A percentile compares a stretch with the other conserved stretches of the same genome.
Evolutionary conservation across 2,797 vertebrate genomes (phyloP).

Genomic region (Erpetoichthys calabaricus): DNA sequence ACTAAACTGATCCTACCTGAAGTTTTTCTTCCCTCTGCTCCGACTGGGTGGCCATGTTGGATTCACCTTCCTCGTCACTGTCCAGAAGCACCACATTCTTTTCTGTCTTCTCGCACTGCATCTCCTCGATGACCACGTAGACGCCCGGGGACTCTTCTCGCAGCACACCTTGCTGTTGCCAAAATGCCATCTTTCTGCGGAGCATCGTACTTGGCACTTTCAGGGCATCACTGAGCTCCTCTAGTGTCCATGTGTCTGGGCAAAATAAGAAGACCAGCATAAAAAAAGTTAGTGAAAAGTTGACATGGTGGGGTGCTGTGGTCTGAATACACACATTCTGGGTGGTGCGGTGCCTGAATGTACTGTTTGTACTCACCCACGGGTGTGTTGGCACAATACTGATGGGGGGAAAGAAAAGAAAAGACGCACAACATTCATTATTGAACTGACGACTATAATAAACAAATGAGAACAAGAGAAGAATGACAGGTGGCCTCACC

Average conservation of each 20-base stretch:
- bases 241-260: constrained; percentile 69
- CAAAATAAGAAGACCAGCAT: background rate
- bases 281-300: background rate
- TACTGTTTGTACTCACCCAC: no score
- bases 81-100: constrained; percentile 74
- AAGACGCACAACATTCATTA: no score
- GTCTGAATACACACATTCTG: no score
- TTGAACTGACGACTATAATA: no score
- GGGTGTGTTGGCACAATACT: no score
- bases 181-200: constrained; percentile 77
- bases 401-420: no score
- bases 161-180: constrained; percentile 90
- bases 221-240: constrained; percentile 71
- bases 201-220: constrained; percentile 70
- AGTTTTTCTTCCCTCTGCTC: constrained; percentile 90
- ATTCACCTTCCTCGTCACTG: constrained; percentile 89
- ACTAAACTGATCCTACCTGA: constrained; percentile 32
- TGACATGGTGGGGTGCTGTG: no score
- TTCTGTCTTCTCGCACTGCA: constrained; percentile 67
- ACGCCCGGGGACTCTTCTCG: constrained; percentile 66
- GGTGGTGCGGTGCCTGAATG: no score
- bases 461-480: no score
- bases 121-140: constrained; percentile 76
- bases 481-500: no score
- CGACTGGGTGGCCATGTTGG: constrained; percentile 86